Conservation (phyloP, 2,888 invertebrate species). For the Eutolmus rufibarbis region DNA sequence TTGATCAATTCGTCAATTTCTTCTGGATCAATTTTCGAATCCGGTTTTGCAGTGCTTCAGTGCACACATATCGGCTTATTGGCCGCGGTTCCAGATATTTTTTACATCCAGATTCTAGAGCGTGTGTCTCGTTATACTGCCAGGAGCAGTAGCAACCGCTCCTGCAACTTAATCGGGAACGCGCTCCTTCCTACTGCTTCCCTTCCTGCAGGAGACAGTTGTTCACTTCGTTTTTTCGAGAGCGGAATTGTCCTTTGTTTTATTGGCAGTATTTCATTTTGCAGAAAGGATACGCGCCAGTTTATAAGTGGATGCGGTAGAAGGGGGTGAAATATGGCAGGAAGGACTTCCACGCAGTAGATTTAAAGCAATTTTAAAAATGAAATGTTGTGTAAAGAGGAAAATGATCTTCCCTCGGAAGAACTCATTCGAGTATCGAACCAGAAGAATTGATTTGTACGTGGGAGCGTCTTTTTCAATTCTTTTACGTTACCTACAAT, state of each 20-base stretch:
- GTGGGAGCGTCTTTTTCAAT: background rate
- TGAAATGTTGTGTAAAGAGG: background rate
- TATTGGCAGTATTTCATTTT: background rate
- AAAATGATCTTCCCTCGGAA: background rate
- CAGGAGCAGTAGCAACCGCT: background rate
- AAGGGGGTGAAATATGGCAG: background rate
- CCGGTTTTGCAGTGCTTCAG: background rate
- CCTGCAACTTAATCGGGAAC: background rate
- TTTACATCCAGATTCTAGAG: background rate
- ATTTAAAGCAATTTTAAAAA: background rate
- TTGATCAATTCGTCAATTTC: constrained; percentile 22
- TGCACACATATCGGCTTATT: background rate
- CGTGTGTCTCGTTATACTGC: background rate
- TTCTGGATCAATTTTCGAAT: constrained; percentile 7
- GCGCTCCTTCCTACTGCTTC: background rate
- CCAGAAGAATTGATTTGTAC: background rate
- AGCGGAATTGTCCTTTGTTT: background rate
- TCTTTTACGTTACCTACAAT: background rate
- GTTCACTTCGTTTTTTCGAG: background rate
- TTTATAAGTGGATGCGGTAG: background rate
- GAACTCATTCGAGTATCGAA: background rate
- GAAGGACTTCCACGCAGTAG: background rate
- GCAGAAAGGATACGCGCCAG: background rate
- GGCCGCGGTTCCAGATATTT: background rate
- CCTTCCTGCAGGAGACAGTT: constrained; percentile 1